These are phyloP conservation scores for Leptopilina drosophilae DNA, from an alignment of 2,888 invertebrate genomes.

Conservation along the genomic window DNA sequence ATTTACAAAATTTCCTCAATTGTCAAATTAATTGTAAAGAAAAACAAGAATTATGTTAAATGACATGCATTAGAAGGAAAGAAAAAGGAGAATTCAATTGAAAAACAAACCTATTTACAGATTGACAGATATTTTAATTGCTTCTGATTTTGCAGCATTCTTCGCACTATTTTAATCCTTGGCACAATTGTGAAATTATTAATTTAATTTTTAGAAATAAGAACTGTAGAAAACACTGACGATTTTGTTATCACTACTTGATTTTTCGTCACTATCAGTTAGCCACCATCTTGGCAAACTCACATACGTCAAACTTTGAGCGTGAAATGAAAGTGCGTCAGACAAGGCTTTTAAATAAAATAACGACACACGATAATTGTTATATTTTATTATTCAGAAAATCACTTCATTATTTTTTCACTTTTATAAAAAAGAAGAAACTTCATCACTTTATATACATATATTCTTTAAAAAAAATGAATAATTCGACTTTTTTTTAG, in stretches of 20 bases:
- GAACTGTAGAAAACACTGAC: constrained; percentile 12
- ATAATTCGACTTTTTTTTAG: not conserved
- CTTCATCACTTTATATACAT: not conserved
- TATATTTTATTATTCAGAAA: not conserved
- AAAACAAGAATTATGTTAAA: not conserved
- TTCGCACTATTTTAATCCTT: not conserved
- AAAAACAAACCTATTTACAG: constrained; percentile 18
- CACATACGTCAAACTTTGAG: constrained; percentile 34
- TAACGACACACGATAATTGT: not conserved
- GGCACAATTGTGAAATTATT: not conserved
- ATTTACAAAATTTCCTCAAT: not conserved
- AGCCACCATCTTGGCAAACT: constrained; percentile 49
- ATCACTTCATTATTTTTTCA: not conserved
- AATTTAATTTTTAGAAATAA: not conserved
- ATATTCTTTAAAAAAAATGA: not conserved
- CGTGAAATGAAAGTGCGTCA: constrained; percentile 21
- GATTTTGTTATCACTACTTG: constrained; percentile 46
- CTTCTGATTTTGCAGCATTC: constrained; percentile 24
- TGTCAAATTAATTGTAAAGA: constrained; percentile 10
- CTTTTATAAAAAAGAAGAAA: not conserved
- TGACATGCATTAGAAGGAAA: not conserved
- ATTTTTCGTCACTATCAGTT: constrained; percentile 47
- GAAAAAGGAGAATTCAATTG: not conserved
- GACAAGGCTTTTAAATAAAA: constrained; percentile 1
- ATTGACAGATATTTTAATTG: not conserved